Evolutionary conservation across 1,140 invertebrate species (phyloP), one percentile per base, ranked within the genome.

Genomic region (Rhagoletis pomonella): DNA sequence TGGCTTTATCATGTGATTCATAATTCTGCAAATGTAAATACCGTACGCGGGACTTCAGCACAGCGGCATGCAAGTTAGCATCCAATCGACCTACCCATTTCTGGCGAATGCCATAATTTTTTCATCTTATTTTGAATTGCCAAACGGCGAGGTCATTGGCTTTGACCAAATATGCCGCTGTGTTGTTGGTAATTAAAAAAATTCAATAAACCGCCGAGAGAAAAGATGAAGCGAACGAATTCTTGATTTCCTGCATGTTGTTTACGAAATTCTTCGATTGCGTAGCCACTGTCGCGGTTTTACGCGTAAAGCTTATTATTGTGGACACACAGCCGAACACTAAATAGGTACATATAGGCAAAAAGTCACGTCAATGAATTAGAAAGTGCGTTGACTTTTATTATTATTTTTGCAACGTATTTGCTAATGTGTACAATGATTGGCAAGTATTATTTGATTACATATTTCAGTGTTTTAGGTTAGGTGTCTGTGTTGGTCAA

Each of bases 371-470:
- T 6, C 42, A 47, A 73, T 73, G 12, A 73, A 17, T 73, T 73
- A 73, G 42, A 73, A 73, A 73, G 67, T 73, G 12, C 67, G 39
- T 73, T 73, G 67, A 44, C 64, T 29, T 65, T 10, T 9, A 29
- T 65, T 5, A 65, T 29, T 29, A 29, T 65, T 65, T 65, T 19
- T 65, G 6, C 67, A 42, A 55, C 1, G 14, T 44, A 47, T 4
- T 29, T 29, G 29, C 1, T 29, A 29, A 29, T 73, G 5, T 73
- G 64, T 12, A 29, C 64, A 6, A 47, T 73, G 67, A n/a, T 47
- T 73, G 29, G 6, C 67, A 47, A 44, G 50, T 44, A 73, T 73
- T 73, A 10, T 14, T 73, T 73, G 0, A 47, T 44, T 73, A 44
- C 5, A 55, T 58, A 55, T 81, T 19, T 19, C 10, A 5, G 7